Base-by-base conservation (phyloP, 2,113 vertebrate genomes). In the Leptodactylus fuscus region DNA sequence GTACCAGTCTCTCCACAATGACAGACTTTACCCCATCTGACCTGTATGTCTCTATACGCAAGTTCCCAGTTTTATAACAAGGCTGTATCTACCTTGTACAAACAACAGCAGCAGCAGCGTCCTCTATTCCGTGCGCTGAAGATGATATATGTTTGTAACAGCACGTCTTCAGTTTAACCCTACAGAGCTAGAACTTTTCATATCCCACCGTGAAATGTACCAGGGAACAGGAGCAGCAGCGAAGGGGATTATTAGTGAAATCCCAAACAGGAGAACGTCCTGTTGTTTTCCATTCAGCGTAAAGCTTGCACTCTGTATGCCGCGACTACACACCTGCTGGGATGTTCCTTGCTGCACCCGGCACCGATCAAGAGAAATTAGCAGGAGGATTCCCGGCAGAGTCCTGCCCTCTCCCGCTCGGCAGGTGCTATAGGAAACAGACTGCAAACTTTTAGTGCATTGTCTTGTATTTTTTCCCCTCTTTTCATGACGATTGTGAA, bases 181-280 rank as follows among this genome's bases (percentile, higher is more conserved):
- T 75, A 29, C 24, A 29, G 24, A 7, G 44, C 44, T 75, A 29
- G 29, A 75, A 38, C 51, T 16, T 58, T 38, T 41, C 22, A 58
- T 36, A 55, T 60, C 79, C 58, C 79, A 67, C 20, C 3, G 7
- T 81, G 79, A 11, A 51, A 51, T 70, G 5, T 70, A 81, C 80
- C 38, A 41, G 44, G 80, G 62, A 49, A 27, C 24, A 51, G n/a
- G 41, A 29, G 78, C 60, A 81, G 24, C 80, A 48, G 78, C 78
- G 24, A 62, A 44, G 55, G 78, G 60, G 41, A 81, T 81, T 67
- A 81, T 81, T 81, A 81, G 80, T 13, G 58, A 81, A 48, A 69
- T 69, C 58, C 80, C 80, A 65, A 29, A 81, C 80, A 81, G 44
- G 36, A 55, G 24, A 29, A 24, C 38, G 29, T 81, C 34, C 27